Base-by-base conservation (phyloP, 2,888 invertebrate species). In the Asteroscopus sphinx region DNA sequence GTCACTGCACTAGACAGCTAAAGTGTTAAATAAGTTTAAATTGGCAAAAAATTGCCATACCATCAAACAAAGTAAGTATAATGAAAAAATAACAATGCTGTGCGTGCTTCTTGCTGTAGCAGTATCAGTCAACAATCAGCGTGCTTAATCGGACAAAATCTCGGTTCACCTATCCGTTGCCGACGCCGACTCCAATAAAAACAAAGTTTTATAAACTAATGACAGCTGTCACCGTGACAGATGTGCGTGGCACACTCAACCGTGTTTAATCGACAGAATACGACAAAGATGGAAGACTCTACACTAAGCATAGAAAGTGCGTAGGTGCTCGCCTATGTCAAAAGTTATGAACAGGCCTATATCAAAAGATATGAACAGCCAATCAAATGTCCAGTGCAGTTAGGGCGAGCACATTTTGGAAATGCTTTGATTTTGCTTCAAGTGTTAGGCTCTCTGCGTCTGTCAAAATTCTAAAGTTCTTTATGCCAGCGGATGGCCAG, bases 221-320 rank as follows among this genome's bases (percentile, higher is more conserved):
- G 82, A 84, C 79, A 81, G 75, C 76, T 78, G 80, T 68, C 77
- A 72, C 49, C 21, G 63, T 78, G 79, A 79, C 79, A 78, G 79
- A 80, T 81, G 73, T 61, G 67, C 47, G 30, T 61, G 56, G 67
- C 61, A 73, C 71, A 71, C 73, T 66, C 76, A 68, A 66, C 68
- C 79, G 73, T 77, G 79, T 65, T 77, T 77, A 81, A 81, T 82
- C 74, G 75, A 80, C 77, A 79, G 71, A 73, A 75, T 73, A 63
- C 76, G 82, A 81, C 81, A 72, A 77, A 80, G 83, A 85, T 75
- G 59, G 66, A 85, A 73, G 82, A 81, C 68, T 71, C 44, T 59
- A 58, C 71, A 65, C 32, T 45, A 58, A 67, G 42, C 26, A 13
- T 45, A 55, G 45, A 62, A 60, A 62, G 26, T 36, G 26, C 42